phyloP scores from a whole-genome alignment of 2,113 vertebrate species.

The Pelusios castaneus region DNA sequence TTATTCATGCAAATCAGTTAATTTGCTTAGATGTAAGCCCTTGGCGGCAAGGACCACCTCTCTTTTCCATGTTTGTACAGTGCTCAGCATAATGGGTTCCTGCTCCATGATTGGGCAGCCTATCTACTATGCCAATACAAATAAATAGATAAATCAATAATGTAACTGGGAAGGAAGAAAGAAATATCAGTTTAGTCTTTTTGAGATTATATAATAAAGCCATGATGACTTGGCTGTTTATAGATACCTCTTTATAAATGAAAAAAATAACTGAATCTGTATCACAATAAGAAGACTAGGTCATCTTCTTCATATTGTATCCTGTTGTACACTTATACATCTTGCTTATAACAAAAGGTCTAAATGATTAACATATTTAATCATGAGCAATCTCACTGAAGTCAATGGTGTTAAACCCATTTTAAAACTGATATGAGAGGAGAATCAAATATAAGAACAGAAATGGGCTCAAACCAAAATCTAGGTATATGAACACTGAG shows the following conservation, averaged over 20 bases:
- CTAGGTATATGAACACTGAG: not conserved
- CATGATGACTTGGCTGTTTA: not conserved
- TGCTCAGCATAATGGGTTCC: too few relatives aligned
- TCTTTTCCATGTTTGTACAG: too few relatives aligned
- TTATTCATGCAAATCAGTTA: not conserved
- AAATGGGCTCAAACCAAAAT: not conserved
- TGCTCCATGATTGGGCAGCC: too few relatives aligned
- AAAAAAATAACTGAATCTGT: not conserved
- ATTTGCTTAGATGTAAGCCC: too few relatives aligned
- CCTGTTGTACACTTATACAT: not conserved
- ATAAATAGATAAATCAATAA: not conserved
- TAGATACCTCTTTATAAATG: not conserved
- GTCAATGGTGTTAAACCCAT: not conserved
- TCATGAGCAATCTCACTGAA: not conserved
- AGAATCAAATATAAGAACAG: not conserved
- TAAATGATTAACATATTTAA: not conserved
- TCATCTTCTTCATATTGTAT: not conserved
- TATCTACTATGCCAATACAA: too few relatives aligned
- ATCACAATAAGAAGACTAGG: not conserved
- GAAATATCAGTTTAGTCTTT: not conserved
- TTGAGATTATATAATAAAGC: not conserved
- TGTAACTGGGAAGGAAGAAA: not conserved
- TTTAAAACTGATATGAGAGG: not conserved
- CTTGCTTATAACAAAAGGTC: not conserved
- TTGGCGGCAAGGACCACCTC: too few relatives aligned